Base-by-base conservation (phyloP, 2,888 invertebrate genomes). In the Microctonus aethiopoides region DNA sequence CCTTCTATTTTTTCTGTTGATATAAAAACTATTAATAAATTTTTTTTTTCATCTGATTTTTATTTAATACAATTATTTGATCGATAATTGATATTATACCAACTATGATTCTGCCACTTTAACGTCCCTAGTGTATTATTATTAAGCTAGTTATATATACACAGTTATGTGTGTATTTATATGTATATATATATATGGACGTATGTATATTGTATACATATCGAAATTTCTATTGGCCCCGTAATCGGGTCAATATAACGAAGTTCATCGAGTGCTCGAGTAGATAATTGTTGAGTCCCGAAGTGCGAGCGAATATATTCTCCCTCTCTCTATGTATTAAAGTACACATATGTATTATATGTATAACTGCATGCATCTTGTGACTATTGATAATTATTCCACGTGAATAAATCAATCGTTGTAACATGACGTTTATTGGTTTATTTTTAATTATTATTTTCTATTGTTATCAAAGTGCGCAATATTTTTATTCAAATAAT, bases 171-270 rank as follows among this genome's bases (percentile, higher is more conserved):
- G n/a, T n/a, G n/a, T n/a, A n/a, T n/a, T n/a, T n/a, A n/a, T n/a
- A n/a, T n/a, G n/a, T n/a, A n/a, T n/a, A n/a, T n/a, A n/a, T n/a
- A n/a, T n/a, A n/a, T n/a, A n/a, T n/a, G n/a, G n/a, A n/a, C n/a
- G n/a, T n/a, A n/a, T n/a, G n/a, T n/a, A 24, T 36, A 56, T 36
- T n/a, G n/a, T n/a, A 24, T 36, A 56, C 36, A 11, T 46, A 46
- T 52, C 46, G 65, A 65, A 54, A 56, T 65, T 54, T 54, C 54
- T 65, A 56, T 65, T 65, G 64, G 32, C 54, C 22, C 36, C 54
- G 34, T 65, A 54, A 54, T 65, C 52, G 24, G 34, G 39, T 65
- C 20, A 32, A 54, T 54, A 54, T 54, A 65, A 65, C 62, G 46
- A 62, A 62, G 46, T 62, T 62, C 46, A 41, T 62, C 46, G 51